These are phyloP conservation scores for Lasioglossum vierecki DNA, from an alignment of 2,888 invertebrate species.

Conservation along the genomic window DNA sequence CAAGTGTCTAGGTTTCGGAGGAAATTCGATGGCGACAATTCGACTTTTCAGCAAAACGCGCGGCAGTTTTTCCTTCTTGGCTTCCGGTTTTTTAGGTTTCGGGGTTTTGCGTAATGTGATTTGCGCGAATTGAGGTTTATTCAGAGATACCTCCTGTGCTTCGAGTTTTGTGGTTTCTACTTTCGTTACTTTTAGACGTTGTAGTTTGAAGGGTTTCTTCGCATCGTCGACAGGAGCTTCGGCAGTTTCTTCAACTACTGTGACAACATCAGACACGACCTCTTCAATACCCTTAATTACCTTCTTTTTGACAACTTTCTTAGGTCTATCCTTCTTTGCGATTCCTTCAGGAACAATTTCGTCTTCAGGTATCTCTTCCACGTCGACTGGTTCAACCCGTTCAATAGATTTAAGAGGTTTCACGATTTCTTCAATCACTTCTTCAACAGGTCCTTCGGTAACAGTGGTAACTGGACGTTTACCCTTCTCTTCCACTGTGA, in stretches of 20 bases:
- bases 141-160: slow-evolving; percentile 59
- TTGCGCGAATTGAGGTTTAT: slow-evolving; percentile 54
- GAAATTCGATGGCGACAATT: slow-evolving; percentile 71
- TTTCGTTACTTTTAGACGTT: slow-evolving; percentile 46
- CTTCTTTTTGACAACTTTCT: slow-evolving; percentile 78
- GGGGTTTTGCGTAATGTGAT: slow-evolving; percentile 61
- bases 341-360: slow-evolving; percentile 68
- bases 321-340: slow-evolving; percentile 80
- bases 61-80: slow-evolving; percentile 79
- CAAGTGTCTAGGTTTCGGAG: slow-evolving; percentile 16
- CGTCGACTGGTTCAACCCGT: slow-evolving; percentile 73
- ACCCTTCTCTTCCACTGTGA: slow-evolving; percentile 60
- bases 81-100: slow-evolving; percentile 77
- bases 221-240: slow-evolving; percentile 60
- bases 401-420: slow-evolving; percentile 42
- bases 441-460: slow-evolving; percentile 76
- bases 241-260: slow-evolving; percentile 72
- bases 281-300: slow-evolving; percentile 63
- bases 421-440: slow-evolving; percentile 68
- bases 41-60: slow-evolving; percentile 84
- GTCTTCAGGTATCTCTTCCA: slow-evolving; percentile 65
- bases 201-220: slow-evolving; percentile 75
- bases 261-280: slow-evolving; percentile 66
- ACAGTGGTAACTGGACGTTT: slow-evolving; percentile 41
- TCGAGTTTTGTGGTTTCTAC: slow-evolving; percentile 77